These are phyloP conservation scores for Sakesphorus luctuosus DNA, from an alignment of 2,113 vertebrate species.

Conservation along the genomic window DNA sequence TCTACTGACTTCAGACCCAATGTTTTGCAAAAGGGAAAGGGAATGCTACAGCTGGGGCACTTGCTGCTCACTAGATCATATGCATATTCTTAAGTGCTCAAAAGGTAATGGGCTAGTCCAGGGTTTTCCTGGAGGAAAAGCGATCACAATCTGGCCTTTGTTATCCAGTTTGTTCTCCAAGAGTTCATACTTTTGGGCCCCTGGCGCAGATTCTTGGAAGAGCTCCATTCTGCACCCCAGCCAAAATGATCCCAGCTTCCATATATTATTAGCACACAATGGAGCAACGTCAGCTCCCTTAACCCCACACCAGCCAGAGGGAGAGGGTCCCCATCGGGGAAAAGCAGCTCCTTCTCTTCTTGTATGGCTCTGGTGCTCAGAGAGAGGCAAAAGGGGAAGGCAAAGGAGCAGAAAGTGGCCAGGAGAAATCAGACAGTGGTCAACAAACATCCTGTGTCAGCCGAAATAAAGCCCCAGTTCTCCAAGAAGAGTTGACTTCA, in stretches of 20 bases:
- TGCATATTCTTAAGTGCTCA: neutral
- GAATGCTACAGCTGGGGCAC: neutral
- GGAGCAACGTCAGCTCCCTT: conserved; percentile 46
- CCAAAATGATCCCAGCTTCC: conserved; percentile 37
- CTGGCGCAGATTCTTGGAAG: conserved; percentile 50
- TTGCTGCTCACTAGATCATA: neutral
- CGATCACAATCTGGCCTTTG: conserved; percentile 66
- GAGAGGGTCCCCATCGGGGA: neutral
- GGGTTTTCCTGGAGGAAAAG: conserved; percentile 63
- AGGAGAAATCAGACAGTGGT: neutral
- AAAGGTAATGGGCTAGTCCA: conserved; percentile 32
- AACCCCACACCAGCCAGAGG: neutral
- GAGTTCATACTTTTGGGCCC: conserved; percentile 39
- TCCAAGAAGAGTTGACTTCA: neutral
- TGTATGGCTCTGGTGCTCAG: neutral
- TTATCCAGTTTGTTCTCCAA: conserved; percentile 58
- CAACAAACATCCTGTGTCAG: neutral
- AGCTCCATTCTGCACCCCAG: conserved; percentile 50
- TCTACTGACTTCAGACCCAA: neutral
- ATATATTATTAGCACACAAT: conserved; percentile 65
- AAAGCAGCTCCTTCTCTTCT: neutral
- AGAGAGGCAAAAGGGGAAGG: neutral
- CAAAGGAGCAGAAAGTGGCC: neutral
- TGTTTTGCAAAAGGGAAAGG: neutral
- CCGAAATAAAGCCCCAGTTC: neutral